These are phyloP conservation scores for Falco punctatus DNA, from an alignment of 2,113 vertebrate genomes.

Conservation along the genomic window DNA sequence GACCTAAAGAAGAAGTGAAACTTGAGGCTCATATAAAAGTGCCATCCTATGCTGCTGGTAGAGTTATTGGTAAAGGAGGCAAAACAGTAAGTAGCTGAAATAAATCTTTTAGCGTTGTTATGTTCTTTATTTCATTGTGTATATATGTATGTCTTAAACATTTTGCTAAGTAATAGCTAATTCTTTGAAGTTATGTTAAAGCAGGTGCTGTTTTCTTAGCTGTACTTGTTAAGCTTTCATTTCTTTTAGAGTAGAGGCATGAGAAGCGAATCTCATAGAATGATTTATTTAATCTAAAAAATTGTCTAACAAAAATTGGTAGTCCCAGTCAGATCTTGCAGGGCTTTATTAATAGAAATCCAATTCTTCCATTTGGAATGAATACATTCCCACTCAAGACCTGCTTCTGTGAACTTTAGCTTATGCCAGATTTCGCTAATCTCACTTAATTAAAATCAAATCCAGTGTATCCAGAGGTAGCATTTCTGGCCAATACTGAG, in stretches of 20 bases:
- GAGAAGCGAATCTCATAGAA: neutral
- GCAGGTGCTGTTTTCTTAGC: neutral
- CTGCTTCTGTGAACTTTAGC: neutral
- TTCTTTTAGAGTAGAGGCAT: neutral
- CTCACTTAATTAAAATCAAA: neutral
- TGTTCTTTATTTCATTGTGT: neutral
- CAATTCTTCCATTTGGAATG: neutral
- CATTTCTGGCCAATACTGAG: neutral
- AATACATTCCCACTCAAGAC: neutral
- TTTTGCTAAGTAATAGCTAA: neutral
- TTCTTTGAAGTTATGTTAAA: neutral
- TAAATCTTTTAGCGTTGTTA: neutral
- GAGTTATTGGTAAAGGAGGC: constrained; percentile 98
- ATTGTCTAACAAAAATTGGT: neutral
- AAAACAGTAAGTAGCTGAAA: constrained; percentile 89
- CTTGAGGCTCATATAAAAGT: constrained; percentile 98
- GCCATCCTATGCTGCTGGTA: constrained; percentile 94
- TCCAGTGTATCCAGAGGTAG: neutral
- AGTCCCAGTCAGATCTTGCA: neutral
- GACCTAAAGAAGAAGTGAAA: constrained; percentile 98
- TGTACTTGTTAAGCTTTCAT: neutral
- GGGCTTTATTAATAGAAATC: neutral
- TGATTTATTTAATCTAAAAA: neutral
- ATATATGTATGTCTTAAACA: neutral
- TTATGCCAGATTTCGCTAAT: neutral